Percentiles rank a stretch among this genome's conserved stretches.
phyloP scores from a whole-genome alignment of 2,888 invertebrate species.

The Drosophila subquinaria region DNA sequence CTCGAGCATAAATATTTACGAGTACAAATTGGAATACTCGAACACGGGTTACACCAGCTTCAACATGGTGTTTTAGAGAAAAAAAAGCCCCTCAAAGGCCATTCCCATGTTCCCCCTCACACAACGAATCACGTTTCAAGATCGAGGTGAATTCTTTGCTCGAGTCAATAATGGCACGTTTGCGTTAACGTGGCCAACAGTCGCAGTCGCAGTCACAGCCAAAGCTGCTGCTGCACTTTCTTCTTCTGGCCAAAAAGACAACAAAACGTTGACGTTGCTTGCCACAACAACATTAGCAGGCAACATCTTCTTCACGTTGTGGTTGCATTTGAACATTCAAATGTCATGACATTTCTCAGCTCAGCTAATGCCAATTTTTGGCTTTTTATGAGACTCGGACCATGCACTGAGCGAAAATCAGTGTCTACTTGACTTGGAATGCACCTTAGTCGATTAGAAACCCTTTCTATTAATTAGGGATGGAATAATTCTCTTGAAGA shows the following conservation, averaged over 20 bases:
- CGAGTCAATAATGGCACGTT: conserved; percentile 62
- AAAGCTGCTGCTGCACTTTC: conserved; percentile 21
- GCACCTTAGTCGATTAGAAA: background rate
- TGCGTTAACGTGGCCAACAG: conserved; percentile 19
- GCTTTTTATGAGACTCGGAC: conserved; percentile 58
- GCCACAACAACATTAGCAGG: conserved; percentile 16
- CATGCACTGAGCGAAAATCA: conserved; percentile 14
- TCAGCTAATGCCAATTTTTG: conserved; percentile 68
- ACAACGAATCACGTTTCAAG: conserved; percentile 83
- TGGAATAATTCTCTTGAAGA: too few relatives aligned
- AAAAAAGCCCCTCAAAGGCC: conserved; percentile 45
- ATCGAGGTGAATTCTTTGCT: conserved; percentile 81
- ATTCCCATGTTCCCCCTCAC: conserved; percentile 19
- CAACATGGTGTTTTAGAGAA: conserved; percentile 43
- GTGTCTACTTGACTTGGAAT: background rate
- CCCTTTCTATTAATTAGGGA: background rate
- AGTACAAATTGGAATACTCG: conserved; percentile 49
- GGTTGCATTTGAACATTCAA: conserved; percentile 54
- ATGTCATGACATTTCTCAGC: conserved; percentile 72
- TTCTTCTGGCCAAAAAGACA: conserved; percentile 30
- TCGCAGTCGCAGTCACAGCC: background rate
- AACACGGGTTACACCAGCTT: conserved; percentile 37
- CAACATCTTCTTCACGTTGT: conserved; percentile 27
- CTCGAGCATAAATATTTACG: conserved; percentile 54
- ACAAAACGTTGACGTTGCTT: conserved; percentile 5